Base-by-base conservation (phyloP, 2,797 vertebrate species). In the Amazona ochrocephala region DNA sequence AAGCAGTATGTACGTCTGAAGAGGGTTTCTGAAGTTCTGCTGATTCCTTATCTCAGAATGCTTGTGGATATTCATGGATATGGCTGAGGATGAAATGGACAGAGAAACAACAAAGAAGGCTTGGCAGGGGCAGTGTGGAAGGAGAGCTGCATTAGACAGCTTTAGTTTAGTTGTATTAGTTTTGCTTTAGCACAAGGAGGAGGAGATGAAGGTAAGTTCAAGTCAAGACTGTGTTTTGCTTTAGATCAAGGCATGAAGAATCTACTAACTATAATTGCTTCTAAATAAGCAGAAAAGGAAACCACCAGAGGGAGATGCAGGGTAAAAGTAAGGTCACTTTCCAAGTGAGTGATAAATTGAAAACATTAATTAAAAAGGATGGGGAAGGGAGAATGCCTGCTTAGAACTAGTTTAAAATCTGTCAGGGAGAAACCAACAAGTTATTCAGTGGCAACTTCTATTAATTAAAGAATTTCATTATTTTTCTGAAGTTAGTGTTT, bases 251-350 rank as follows among this genome's bases (percentile, higher is more conserved):
- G 18, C 45, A 81, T 62, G 62, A 82, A 44, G 44, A 67, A 68
- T 77, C 34, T 80, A 6, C 32, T 83, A 64, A 37, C 20, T 68
- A 24, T 22, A 76, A 6, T 34, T 51, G n/a, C 30, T 75, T 85
- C 79, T 92, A 48, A 86, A 79, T 53, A 88, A 76, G 32, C 64
- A 76, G 76, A 51, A 86, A 84, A 75, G 39, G 51, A 94, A 95
- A 76, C 93, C 94, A 93, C 73, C 91, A 96, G 95, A 96, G 95
- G 94, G 92, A 95, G 96, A 66, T 91, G 21, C 77, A 94, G 89
- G 71, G 89, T 91, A 96, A 84, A 92, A 93, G 76, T 78, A 86
- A 86, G 94, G 89, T 92, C 66, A 82, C 60, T 91, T 80, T 84
- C 54, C 66, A 60, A 58, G 41, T 42, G 78, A 92, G 61, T 61